Evolutionary conservation across 2,888 invertebrate species (phyloP), one percentile per base, ranked within the genome.

Genomic region (Megalurothrips usitatus): DNA sequence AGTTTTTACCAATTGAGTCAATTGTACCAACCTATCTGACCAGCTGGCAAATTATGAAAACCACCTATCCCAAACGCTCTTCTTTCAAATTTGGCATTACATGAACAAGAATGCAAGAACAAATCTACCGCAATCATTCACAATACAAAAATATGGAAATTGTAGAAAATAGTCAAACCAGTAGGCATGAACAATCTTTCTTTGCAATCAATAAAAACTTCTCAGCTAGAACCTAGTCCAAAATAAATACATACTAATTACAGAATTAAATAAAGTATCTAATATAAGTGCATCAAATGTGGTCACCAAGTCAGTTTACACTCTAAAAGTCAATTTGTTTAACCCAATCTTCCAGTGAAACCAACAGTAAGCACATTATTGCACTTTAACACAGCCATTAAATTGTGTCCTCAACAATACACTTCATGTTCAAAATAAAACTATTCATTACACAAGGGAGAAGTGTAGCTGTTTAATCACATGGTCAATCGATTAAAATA

Each of bases 391-490:
- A 75, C 68, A 75, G 68, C 68, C 68, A 75, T 75, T 75, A 1
- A 23, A 75, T 75, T 75, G 68, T 26, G 26, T 75, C 68, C 26
- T 75, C 26, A 75, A 75, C 68, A 23, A 17, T 26, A 75, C n/a
- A 68, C 11, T 8, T 75, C 12, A 9, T 75, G 68, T 75, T 26
- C 68, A 75, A 75, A 75, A 75, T 75, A 75, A 75, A 75, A 75
- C 23, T 12, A 23, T 12, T 75, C 11, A 75, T 75, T 75, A 75
- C 68, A 75, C 68, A 75, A 75, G 68, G 26, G 68, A 75, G 68
- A 75, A 75, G 68, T 75, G 23, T 12, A 75, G 12, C 68, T 75
- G 68, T n/a, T 19, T 58, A 75, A 75, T 75, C 68, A 75, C 68
- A 75, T 75, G 68, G 68, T 75, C 68, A 75, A 75, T 12, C 10